Conservation (phyloP, 2,113 vertebrate genomes). For the Leptobrachium leishanense region DNA sequence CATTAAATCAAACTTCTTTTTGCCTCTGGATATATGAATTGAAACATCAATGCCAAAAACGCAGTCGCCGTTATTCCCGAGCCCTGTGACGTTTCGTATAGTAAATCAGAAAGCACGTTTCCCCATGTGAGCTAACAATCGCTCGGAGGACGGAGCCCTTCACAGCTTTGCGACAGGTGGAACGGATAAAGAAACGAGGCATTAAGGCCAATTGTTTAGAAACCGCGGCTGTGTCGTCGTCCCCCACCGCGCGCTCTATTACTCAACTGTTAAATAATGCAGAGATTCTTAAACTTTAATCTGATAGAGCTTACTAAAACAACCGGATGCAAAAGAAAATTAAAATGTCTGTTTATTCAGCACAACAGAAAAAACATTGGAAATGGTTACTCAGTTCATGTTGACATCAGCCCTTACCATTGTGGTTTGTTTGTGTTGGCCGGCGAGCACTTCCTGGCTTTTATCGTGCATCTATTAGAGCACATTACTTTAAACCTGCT, state of each 20-base stretch:
- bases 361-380: slow-evolving; percentile 43
- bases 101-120: too few relatives aligned
- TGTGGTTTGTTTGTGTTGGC: slow-evolving; percentile 46
- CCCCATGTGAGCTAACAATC: too few relatives aligned
- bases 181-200: slow-evolving; percentile 1
- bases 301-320: slow-evolving; percentile 47
- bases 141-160: not conserved
- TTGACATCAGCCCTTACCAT: slow-evolving; percentile 47
- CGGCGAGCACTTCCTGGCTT: slow-evolving; percentile 35
- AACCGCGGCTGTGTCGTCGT: not conserved
- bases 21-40: too few relatives aligned
- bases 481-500: slow-evolving; percentile 34
- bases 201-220: slow-evolving; percentile 22
- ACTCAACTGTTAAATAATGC: slow-evolving; percentile 36
- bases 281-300: slow-evolving; percentile 34
- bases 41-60: too few relatives aligned
- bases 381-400: slow-evolving; percentile 43
- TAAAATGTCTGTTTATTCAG: slow-evolving; percentile 41
- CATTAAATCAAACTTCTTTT: too few relatives aligned
- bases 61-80: too few relatives aligned
- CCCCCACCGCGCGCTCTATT: not conserved
- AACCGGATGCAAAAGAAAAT: slow-evolving; percentile 43
- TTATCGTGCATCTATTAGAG: slow-evolving; percentile 34
- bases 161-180: not conserved
- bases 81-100: too few relatives aligned